phyloP scores from a whole-genome alignment of 2,113 vertebrate genomes.

The Dasyornis broadbenti region DNA sequence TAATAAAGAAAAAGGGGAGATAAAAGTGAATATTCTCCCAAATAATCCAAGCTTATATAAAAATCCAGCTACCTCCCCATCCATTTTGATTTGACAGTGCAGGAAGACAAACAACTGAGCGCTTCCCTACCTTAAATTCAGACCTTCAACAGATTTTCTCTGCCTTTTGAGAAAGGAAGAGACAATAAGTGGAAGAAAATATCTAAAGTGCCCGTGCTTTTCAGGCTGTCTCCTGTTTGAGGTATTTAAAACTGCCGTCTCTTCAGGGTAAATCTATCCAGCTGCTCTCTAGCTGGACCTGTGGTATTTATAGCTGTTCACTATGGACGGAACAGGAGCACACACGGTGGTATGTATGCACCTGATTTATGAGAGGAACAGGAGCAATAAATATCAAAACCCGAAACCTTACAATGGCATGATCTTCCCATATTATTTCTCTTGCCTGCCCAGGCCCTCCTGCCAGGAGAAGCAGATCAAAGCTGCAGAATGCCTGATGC shows the following conservation, averaged over 20 bases:
- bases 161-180: neutral
- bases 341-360: neutral
- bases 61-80: neutral
- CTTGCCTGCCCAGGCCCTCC: neutral
- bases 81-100: neutral
- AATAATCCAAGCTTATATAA: neutral
- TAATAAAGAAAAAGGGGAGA: neutral
- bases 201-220: neutral
- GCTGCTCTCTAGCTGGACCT: neutral
- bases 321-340: neutral
- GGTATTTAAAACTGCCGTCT: neutral
- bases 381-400: neutral
- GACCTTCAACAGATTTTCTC: neutral
- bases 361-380: neutral
- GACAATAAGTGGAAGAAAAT: neutral
- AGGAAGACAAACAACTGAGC: neutral
- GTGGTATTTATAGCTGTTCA: neutral
- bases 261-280: neutral
- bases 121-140: neutral
- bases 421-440: neutral
- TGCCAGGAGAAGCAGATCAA: neutral
- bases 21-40: neutral
- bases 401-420: neutral
- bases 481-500: neutral
- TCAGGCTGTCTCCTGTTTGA: neutral